A percentile compares a stretch with the other conserved stretches of the same genome.
phyloP scores from a whole-genome alignment of 2,797 vertebrate species.

The Danio choprae region DNA sequence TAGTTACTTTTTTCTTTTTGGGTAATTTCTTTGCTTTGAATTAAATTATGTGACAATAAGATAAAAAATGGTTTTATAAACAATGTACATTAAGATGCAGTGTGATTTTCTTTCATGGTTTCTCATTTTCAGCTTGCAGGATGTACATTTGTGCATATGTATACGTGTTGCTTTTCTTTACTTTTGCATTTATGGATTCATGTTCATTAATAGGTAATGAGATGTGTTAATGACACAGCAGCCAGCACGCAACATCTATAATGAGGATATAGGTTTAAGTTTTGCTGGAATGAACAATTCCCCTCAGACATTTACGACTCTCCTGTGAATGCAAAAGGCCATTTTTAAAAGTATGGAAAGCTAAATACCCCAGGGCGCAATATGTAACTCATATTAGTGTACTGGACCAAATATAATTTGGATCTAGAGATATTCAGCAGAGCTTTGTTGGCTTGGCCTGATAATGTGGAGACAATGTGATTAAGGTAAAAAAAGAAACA shows the following conservation, averaged over 20 bases:
- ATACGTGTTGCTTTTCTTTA: neutral
- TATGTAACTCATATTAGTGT: constrained; percentile 76
- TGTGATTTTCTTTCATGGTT: neutral
- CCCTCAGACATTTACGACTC: neutral
- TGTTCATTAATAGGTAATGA: constrained; percentile 69
- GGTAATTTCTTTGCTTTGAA: neutral
- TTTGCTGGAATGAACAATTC: neutral
- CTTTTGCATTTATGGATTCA: constrained; percentile 67
- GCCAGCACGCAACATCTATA: neutral
- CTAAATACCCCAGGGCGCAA: constrained; percentile 70
- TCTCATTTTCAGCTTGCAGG: neutral
- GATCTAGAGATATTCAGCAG: constrained; percentile 79
- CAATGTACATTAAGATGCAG: neutral
- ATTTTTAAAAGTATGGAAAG: constrained; percentile 70
- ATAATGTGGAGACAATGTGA: constrained; percentile 46
- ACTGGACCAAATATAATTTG: constrained; percentile 79
- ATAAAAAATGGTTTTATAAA: neutral
- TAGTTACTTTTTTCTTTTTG: neutral
- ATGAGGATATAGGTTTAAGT: neutral
- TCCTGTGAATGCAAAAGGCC: neutral
- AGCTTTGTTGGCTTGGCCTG: constrained; percentile 70
- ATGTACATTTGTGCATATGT: constrained; percentile 17
- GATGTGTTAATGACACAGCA: neutral
- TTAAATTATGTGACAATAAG: neutral
- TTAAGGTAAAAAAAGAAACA: constrained; percentile 7